Evolutionary conservation across 2,113 vertebrate species (phyloP), one percentile per base, ranked within the genome.

Genomic region (Notarius quadriscutis): DNA sequence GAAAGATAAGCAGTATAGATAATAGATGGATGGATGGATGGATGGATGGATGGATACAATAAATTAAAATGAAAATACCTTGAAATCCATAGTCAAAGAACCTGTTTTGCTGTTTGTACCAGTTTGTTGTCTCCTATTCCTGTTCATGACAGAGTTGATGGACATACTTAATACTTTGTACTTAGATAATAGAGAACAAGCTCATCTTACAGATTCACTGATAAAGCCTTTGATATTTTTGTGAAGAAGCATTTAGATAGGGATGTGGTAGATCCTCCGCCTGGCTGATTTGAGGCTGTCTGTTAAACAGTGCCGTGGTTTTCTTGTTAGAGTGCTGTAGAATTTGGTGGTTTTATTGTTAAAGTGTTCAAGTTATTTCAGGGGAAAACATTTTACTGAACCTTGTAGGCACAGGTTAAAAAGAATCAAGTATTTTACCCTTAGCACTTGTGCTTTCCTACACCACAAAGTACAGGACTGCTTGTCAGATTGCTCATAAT

Each of bases 301-400:
- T 75, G 14, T 10, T 63, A 67, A 25, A 60, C 71, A 41, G 51
- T n/a, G n/a, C 25, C 7, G 25, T 50, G 71, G 10, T 53, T 53
- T 78, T 78, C 25, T 53, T 53, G 50, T 14, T 55, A 58, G 10
- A 58, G 25, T 79, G n/a, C 50, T 2, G 7, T 79, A 15, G 34
- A 67, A 77, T 20, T 75, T 86, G 60, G 69, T 83, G 60, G 71
- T 25, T 86, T 74, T 77, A 7, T 51, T 63, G 25, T 62, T 6
- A 51, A 81, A 81, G 9, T 71, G 9, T 57, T 71, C 30, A 58
- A 78, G 48, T 30, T 62, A 41, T 34, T 55, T 85, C 60, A 67
- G n/a, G 12, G 60, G 58, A 27, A 67, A 10, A 67, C 22, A 18
- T 41, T 77, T 75, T 50, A 77, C 55, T 53, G 41, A 62, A 20